Evolutionary conservation across 2,888 invertebrate species (phyloP).

Genomic region (Norana najaformis): DNA sequence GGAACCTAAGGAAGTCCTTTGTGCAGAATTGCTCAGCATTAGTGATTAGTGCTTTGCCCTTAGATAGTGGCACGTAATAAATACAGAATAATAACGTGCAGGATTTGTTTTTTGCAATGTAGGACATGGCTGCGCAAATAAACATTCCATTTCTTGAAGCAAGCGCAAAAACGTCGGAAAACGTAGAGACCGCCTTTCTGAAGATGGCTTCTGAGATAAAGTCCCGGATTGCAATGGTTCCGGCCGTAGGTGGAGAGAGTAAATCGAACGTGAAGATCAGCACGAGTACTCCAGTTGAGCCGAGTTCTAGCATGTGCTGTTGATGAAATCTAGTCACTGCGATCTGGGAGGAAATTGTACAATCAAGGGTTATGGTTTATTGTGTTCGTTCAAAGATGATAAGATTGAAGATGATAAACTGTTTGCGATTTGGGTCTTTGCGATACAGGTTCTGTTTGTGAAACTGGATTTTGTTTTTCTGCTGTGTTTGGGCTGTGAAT

Average conservation of each 20-base stretch:
- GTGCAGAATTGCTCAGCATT: no score
- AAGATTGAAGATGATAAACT: not conserved
- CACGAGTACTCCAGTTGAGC: not conserved
- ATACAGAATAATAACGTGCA: no score
- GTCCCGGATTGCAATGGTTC: constrained; percentile 87
- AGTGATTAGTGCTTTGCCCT: no score
- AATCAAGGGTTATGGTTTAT: not conserved
- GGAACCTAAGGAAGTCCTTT: no score
- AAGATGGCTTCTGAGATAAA: constrained; percentile 99
- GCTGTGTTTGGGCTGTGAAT: no score
- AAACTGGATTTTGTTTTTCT: no score
- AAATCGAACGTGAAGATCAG: not conserved
- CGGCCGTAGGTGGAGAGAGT: not conserved
- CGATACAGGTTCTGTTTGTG: not conserved
- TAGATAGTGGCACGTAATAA: no score
- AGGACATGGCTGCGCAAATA: constrained; percentile 97
- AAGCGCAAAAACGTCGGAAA: constrained; percentile 97
- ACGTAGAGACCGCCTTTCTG: constrained; percentile 96
- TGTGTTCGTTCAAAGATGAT: no score
- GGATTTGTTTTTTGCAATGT: constrained; percentile 39
- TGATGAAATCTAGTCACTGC: not conserved
- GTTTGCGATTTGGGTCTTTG: not conserved
- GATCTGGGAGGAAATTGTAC: not conserved
- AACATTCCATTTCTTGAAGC: constrained; percentile 99
- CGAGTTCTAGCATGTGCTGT: not conserved